Conservation (phyloP, 2,113 vertebrate species). For the Paradoxurus hermaphroditus region DNA sequence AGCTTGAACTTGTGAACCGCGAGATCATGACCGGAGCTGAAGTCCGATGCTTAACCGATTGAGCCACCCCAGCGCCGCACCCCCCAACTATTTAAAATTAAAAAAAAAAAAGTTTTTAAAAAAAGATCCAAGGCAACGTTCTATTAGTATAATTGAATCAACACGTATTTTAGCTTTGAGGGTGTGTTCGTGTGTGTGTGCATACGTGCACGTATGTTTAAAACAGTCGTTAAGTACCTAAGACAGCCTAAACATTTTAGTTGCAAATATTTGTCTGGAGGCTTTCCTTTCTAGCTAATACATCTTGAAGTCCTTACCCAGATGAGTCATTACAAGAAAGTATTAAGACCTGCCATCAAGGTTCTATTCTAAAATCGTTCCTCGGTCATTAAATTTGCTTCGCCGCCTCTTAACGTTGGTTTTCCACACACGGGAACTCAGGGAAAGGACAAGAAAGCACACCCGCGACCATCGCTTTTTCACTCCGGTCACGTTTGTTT, state of each 20-base stretch:
- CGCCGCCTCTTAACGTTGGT: not conserved
- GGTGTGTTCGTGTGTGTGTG: not conserved
- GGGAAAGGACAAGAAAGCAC: not conserved
- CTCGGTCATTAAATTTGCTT: conserved; percentile 16
- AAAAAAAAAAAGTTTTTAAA: no score
- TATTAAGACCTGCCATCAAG: not conserved
- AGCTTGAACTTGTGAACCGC: no score
- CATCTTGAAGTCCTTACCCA: not conserved
- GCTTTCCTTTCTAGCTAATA: conserved; percentile 40
- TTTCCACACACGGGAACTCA: not conserved
- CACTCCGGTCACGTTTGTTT: not conserved
- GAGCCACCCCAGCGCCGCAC: no score
- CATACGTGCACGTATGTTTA: not conserved
- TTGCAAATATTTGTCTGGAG: not conserved
- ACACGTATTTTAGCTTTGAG: not conserved
- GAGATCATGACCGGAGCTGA: no score
- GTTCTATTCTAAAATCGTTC: conserved; percentile 52
- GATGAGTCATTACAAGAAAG: not conserved
- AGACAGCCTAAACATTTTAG: conserved; percentile 11
- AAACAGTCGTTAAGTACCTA: not conserved
- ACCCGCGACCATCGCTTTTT: not conserved
- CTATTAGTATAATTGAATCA: not conserved
- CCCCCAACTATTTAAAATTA: no score
- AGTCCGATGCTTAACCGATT: no score
- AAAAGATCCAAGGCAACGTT: not conserved